Evolutionary conservation across 2,797 vertebrate species (phyloP).

Genomic region (Pseudochirops corinnae): DNA sequence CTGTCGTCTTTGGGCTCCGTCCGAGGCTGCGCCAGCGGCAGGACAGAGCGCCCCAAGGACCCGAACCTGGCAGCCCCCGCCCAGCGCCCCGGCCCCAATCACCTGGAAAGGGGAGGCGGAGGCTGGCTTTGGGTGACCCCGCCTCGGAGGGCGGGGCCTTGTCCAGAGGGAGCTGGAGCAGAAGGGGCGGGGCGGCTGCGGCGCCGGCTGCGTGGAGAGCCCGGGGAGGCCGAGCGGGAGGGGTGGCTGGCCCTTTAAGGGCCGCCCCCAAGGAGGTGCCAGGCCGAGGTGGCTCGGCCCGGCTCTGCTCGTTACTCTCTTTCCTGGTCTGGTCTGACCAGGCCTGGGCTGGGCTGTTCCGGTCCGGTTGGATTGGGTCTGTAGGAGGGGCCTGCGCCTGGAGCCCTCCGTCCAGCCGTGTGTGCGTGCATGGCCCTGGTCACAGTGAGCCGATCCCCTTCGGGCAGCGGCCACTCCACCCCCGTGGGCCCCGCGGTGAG

Average conservation of each 20-base stretch:
- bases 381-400: constrained; percentile 35
- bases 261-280: constrained; percentile 74
- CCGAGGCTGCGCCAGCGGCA: neutral
- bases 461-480: constrained; percentile 76
- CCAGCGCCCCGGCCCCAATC: neutral
- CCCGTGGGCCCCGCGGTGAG: constrained; percentile 81
- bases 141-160: neutral
- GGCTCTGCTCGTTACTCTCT: constrained; percentile 6
- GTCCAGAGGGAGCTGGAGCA: neutral
- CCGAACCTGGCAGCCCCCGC: neutral
- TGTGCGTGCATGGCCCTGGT: constrained; percentile 83
- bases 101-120: neutral
- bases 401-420: constrained; percentile 15
- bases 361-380: neutral
- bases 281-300: constrained; percentile 54
- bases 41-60: neutral
- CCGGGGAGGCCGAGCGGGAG: constrained; percentile 10
- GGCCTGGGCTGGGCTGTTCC: constrained; percentile 15
- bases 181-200: constrained; percentile 48
- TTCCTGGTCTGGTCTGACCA: constrained; percentile 72
- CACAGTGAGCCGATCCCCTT: constrained; percentile 83
- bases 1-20: neutral
- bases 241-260: constrained; percentile 78
- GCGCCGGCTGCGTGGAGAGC: neutral
- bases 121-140: neutral